Evolutionary conservation across 37 sponge, comb jelly and placozoan genomes (phyloP), one percentile per base, ranked within the genome.

Genomic region (Axinella damicornis): DNA sequence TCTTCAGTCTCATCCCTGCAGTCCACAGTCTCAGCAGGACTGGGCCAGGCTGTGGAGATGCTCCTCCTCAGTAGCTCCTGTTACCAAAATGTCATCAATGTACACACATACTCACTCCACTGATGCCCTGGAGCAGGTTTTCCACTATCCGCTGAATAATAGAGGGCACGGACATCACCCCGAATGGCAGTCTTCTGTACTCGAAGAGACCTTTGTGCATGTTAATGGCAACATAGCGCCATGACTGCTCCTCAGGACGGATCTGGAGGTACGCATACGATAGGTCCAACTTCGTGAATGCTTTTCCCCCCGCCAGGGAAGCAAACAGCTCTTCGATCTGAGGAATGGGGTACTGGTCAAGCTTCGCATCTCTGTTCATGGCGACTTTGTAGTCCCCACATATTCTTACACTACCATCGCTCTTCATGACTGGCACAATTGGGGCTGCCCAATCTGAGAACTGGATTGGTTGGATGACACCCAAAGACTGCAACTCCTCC

Each of bases 371-470:
- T n/a, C 59, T 71, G 22, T 82, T 82, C 5, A 82, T 30, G 25
- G 83, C 70, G 2, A 52, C 32, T 13, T 71, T 72, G 62, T 71
- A 82, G 36, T 82, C 59, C 2, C 73, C 73, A 72, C 73, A 82
- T 1, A 82, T 5, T 82, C 83, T 2, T 2, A 82, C 65, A 2
- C 35, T 32, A 5, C 61, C 61, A 37, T 82, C 73, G 6, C 59
- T 72, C 37, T 82, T 82, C 32, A 24, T 2, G 27, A 82, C 83
- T 19, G 60, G 73, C 2, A 82, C 83, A 70, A 82, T 71, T 2
- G 83, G 62, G 2, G 83, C 46, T 15, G 72, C 83, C 83, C 83
- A 82, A 20, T 82, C 83, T 11, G 69, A 68, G 35, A 36, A 31
- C 13, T 80, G 68, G 4, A 80, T 69, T 22, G 24, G 68, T 17